phyloP scores from a whole-genome alignment of 35 echinoderm and acorn worm species.

The Antedon bifida region DNA sequence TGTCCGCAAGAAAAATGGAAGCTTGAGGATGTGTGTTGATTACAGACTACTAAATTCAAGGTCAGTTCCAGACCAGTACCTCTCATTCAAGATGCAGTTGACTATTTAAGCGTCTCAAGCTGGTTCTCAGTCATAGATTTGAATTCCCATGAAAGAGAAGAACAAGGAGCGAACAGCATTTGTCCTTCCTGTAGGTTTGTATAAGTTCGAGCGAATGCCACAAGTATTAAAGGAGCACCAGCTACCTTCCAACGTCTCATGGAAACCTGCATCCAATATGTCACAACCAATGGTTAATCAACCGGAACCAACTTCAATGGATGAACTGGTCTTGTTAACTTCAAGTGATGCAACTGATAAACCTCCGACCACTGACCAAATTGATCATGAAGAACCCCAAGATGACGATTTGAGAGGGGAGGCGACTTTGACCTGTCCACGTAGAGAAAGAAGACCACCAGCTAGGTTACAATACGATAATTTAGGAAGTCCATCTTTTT shows the following conservation, averaged over 20 bases:
- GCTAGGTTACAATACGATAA: too few relatives aligned
- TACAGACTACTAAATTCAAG: slow-evolving; percentile 44
- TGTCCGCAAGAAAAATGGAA: slow-evolving; percentile 53
- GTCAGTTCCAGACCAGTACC: slow-evolving; percentile 39
- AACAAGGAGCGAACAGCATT: slow-evolving; percentile 64
- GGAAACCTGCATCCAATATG: background rate
- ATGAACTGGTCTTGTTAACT: too few relatives aligned
- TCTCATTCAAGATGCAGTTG: slow-evolving; percentile 43
- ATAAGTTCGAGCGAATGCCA: slow-evolving; percentile 24
- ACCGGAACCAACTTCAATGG: too few relatives aligned
- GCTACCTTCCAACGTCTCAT: slow-evolving; percentile 9
- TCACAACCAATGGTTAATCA: too few relatives aligned
- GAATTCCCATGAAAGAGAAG: slow-evolving; percentile 40
- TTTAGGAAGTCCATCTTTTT: too few relatives aligned
- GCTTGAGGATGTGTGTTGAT: slow-evolving; percentile 42
- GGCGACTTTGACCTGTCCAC: too few relatives aligned
- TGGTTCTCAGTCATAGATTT: slow-evolving; percentile 79
- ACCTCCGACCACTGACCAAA: too few relatives aligned
- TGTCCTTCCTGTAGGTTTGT: slow-evolving; percentile 15
- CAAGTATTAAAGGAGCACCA: slow-evolving; percentile 1
- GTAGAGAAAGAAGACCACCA: too few relatives aligned
- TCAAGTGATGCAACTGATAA: too few relatives aligned
- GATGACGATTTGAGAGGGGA: too few relatives aligned
- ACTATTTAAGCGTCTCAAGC: slow-evolving; percentile 15
- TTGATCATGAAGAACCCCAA: too few relatives aligned